phyloP scores from a whole-genome alignment of 2,888 invertebrate species.

The Drosophila maculinotata region DNA sequence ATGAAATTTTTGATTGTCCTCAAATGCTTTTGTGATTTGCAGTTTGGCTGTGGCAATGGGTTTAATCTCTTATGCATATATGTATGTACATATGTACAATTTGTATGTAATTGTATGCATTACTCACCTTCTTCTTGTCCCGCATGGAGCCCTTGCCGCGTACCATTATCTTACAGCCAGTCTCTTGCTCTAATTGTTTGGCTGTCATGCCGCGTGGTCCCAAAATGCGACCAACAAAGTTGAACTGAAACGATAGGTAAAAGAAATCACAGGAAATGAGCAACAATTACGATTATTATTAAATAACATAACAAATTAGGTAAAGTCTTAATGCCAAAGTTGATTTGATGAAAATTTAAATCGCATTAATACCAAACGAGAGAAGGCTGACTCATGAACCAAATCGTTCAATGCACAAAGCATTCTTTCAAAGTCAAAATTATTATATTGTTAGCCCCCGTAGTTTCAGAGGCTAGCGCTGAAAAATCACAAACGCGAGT shows the following conservation, averaged over 20 bases:
- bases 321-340: conserved; percentile 49
- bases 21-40: not conserved
- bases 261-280: conserved; percentile 76
- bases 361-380: conserved; percentile 50
- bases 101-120: conserved; percentile 23
- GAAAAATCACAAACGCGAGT: conserved; percentile 33
- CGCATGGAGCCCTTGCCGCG: conserved; percentile 99
- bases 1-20: not conserved
- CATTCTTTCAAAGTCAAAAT: conserved; percentile 73
- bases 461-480: too few relatives aligned
- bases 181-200: conserved; percentile 99
- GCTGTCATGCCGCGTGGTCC: conserved; percentile 99
- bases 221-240: conserved; percentile 99
- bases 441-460: conserved; percentile 40
- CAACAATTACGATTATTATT: conserved; percentile 54
- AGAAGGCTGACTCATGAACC: conserved; percentile 48
- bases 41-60: not conserved
- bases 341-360: conserved; percentile 67
- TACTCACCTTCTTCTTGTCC: conserved; percentile 99
- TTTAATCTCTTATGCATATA: not conserved
- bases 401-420: conserved; percentile 44
- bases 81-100: not conserved
- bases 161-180: conserved; percentile 99
- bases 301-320: conserved; percentile 48
- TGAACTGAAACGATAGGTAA: conserved; percentile 92